These are phyloP conservation scores for rabbit (Oryctolagus cuniculus) DNA, from an alignment of 2,113 vertebrate species.

Conservation along the genomic window DNA sequence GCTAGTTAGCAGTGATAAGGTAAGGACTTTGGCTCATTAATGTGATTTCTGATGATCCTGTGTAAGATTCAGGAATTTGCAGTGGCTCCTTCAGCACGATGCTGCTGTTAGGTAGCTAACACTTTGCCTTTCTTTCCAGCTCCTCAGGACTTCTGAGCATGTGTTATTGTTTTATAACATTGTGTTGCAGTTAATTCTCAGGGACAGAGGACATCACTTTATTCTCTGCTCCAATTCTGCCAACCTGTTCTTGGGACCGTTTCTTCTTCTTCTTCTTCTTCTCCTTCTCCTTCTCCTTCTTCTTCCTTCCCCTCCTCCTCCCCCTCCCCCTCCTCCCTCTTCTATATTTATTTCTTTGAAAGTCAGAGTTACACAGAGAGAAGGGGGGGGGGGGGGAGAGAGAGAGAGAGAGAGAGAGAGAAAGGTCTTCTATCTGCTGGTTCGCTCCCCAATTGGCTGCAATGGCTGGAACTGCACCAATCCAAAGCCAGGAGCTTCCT, in stretches of 20 bases:
- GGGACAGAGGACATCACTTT: neutral
- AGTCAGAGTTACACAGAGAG: no score
- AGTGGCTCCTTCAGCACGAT: rapidly evolving
- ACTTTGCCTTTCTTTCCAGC: neutral
- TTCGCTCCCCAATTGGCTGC: no score
- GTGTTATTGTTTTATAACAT: neutral
- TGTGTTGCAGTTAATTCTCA: neutral
- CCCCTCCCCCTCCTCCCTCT: no score
- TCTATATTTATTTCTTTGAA: no score
- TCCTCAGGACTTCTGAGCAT: neutral
- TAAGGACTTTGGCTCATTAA: neutral
- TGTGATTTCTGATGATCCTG: neutral
- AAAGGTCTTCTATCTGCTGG: no score
- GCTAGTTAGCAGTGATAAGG: neutral
- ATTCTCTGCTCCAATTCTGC: neutral
- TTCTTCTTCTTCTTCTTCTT: neutral
- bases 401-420: no score
- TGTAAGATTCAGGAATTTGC: neutral
- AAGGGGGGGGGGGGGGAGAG: no score
- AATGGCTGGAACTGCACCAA: no score
- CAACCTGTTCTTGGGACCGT: neutral
- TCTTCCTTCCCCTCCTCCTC: no score
- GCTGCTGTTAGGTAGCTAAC: neutral
- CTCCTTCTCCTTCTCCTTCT: no score
- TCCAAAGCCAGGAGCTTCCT: no score